These are phyloP conservation scores for Tetragnatha versicolor DNA, from an alignment of 1,140 invertebrate species.

Conservation along the genomic window DNA sequence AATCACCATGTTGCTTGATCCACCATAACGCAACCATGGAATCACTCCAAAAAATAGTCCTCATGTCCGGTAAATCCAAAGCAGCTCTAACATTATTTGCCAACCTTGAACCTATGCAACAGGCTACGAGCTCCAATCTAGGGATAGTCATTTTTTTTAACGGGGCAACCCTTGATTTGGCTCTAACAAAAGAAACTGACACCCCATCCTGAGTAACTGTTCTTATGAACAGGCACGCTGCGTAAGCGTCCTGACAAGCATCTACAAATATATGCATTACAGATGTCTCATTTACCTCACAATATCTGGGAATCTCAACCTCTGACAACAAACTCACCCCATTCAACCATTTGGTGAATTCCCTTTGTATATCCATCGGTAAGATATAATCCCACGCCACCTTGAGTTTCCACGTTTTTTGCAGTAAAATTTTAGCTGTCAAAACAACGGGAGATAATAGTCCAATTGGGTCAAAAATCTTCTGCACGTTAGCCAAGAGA, in stretches of 20 bases:
- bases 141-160: not conserved
- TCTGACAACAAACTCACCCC: not conserved
- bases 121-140: not conserved
- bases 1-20: conserved; percentile 1
- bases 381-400: not conserved
- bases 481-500: not conserved
- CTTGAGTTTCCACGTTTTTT: not conserved
- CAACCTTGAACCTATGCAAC: not conserved
- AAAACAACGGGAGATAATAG: not conserved
- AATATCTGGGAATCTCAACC: not conserved
- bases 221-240: not conserved
- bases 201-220: not conserved
- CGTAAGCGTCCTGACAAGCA: not conserved
- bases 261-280: conserved; percentile 20
- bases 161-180: not conserved
- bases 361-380: not conserved
- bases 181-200: not conserved
- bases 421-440: not conserved
- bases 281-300: not conserved
- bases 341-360: not conserved
- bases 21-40: not conserved
- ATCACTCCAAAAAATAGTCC: not conserved
- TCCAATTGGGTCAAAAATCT: conserved; percentile 11
- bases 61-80: not conserved
- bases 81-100: not conserved